Percentiles rank a stretch among this genome's conserved stretches.
Evolutionary conservation across 2,797 vertebrate species (phyloP).

Genomic region (Anabacerthia variegaticeps): DNA sequence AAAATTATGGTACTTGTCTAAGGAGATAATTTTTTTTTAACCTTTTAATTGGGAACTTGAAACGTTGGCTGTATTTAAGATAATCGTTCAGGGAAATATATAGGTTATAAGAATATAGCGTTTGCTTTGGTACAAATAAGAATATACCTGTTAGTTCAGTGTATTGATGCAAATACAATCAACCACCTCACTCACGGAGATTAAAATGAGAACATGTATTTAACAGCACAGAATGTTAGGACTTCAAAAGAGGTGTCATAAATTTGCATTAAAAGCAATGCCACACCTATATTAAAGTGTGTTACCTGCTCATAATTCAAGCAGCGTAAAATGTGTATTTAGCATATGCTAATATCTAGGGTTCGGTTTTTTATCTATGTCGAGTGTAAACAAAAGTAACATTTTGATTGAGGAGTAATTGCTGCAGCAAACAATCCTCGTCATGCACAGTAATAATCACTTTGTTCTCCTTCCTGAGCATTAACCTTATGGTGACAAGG

Average conservation of each 20-base stretch:
- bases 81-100: background rate
- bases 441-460: background rate
- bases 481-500: background rate
- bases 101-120: background rate
- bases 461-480: background rate
- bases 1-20: background rate
- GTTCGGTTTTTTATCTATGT: background rate
- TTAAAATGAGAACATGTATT: background rate
- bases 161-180: background rate
- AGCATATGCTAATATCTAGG: background rate
- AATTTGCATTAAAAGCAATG: background rate
- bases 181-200: background rate
- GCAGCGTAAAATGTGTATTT: background rate
- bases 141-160: background rate
- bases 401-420: background rate
- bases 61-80: background rate
- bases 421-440: background rate
- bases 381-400: background rate
- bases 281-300: background rate
- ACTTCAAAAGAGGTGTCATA: background rate
- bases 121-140: background rate
- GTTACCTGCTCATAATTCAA: background rate
- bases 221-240: background rate
- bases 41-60: background rate
- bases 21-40: background rate